A percentile compares a stretch with the other conserved stretches of the same genome.
Evolutionary conservation across 1,140 invertebrate species (phyloP).

Genomic region (Diprion similis): DNA sequence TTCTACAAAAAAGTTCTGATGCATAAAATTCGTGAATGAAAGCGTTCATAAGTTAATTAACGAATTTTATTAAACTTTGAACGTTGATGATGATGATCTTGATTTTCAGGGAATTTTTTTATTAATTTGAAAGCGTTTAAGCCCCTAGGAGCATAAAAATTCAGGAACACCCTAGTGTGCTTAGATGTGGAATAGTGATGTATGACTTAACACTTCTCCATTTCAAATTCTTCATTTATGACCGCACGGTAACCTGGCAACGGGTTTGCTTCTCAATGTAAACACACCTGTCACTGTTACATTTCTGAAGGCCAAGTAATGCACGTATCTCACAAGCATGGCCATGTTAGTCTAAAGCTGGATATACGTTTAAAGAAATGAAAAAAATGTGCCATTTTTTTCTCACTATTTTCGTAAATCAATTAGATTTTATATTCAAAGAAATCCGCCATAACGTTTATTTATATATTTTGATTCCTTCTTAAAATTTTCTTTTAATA

Average conservation of each 20-base stretch:
- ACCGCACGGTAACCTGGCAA: background rate
- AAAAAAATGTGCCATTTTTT: background rate
- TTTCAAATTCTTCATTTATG: background rate
- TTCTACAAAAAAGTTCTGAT: too few species aligned
- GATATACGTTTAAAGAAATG: background rate
- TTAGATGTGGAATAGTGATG: too few species aligned
- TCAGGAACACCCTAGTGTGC: too few species aligned
- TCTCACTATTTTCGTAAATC: background rate
- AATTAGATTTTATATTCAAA: background rate
- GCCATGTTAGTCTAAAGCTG: background rate
- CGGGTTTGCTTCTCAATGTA: background rate
- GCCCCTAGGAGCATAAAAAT: too few species aligned
- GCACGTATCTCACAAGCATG: background rate
- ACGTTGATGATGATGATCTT: too few species aligned
- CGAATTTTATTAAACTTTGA: too few species aligned
- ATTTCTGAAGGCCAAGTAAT: background rate
- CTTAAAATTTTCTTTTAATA: background rate
- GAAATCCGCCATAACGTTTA: background rate
- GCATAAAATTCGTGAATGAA: too few species aligned
- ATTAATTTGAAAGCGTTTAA: too few species aligned
- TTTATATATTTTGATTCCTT: background rate
- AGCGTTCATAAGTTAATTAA: too few species aligned
- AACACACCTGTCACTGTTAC: background rate
- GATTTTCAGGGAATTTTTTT: too few species aligned
- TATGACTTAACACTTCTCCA: too few species aligned